Evolutionary conservation across 1,140 invertebrate genomes (phyloP).

Genomic region (Ceratosolen fusciceps): DNA sequence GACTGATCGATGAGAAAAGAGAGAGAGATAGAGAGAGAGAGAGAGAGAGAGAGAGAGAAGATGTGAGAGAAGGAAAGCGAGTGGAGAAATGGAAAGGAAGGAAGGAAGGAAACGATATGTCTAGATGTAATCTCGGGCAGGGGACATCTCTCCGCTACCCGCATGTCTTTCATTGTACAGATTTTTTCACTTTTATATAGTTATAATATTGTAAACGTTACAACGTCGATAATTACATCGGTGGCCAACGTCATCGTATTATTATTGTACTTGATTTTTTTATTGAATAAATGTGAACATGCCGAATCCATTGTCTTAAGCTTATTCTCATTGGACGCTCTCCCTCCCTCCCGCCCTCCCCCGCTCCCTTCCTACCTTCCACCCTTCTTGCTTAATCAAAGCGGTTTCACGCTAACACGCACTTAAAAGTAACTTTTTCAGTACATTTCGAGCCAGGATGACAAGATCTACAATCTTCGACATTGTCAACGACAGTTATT

Average conservation of each 20-base stretch:
- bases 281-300: slow-evolving; percentile 73
- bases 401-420: too few species aligned
- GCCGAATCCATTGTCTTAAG: slow-evolving; percentile 56
- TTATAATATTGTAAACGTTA: slow-evolving; percentile 69
- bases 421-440: too few species aligned
- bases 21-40: slow-evolving; percentile 9
- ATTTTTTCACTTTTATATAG: slow-evolving; percentile 74
- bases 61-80: slow-evolving; percentile 24
- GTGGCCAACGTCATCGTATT: slow-evolving; percentile 63
- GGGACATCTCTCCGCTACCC: slow-evolving; percentile 72
- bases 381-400: too few species aligned
- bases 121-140: slow-evolving; percentile 60
- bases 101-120: slow-evolving; percentile 44
- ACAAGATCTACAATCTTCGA: too few species aligned
- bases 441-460: too few species aligned
- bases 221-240: slow-evolving; percentile 63
- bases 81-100: slow-evolving; percentile 19
- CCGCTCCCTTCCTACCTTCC: too few species aligned
- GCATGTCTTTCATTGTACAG: slow-evolving; percentile 73
- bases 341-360: not conserved
- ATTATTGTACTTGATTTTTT: slow-evolving; percentile 72
- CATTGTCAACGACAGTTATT: too few species aligned
- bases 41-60: slow-evolving; percentile 27
- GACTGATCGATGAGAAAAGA: slow-evolving; percentile 22
- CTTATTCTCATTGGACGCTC: not conserved